A percentile compares a stretch with the other conserved stretches of the same genome.
These are phyloP conservation scores for Eidolon helvum DNA, from an alignment of 2,113 vertebrate species.

Conservation along the genomic window DNA sequence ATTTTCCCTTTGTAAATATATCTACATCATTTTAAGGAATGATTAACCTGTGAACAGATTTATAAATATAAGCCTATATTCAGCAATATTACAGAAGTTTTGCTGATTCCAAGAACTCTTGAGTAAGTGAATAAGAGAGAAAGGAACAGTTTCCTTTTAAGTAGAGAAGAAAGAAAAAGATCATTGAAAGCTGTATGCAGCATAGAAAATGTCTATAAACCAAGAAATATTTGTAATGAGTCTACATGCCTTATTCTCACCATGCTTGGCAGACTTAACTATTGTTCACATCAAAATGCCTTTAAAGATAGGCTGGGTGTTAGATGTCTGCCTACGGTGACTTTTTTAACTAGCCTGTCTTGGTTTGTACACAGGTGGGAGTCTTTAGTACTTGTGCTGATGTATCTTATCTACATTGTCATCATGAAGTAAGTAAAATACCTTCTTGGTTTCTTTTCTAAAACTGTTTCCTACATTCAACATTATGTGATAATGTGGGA, in stretches of 20 bases:
- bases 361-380: conserved; percentile 91
- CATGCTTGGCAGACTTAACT: not conserved
- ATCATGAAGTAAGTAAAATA: conserved; percentile 96
- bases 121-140: not conserved
- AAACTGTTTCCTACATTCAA: not conserved
- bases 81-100: not conserved
- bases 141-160: not conserved
- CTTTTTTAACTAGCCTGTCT: conserved; percentile 1
- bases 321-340: not conserved
- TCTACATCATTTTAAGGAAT: not conserved
- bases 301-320: not conserved
- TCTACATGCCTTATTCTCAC: not conserved
- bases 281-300: rapidly evolving
- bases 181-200: not conserved
- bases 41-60: not conserved
- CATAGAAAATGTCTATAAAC: not conserved
- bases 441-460: not conserved
- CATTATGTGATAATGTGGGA: not conserved
- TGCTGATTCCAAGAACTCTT: not conserved
- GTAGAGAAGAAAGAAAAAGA: not conserved
- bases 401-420: conserved; percentile 97
- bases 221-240: not conserved
- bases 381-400: conserved; percentile 92
- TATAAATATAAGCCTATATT: not conserved
- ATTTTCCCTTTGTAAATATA: not conserved